Percentiles rank a stretch among this genome's conserved stretches.
Evolutionary conservation across 2,797 vertebrate species (phyloP).

Genomic region (Hapalemur alaotrensis): DNA sequence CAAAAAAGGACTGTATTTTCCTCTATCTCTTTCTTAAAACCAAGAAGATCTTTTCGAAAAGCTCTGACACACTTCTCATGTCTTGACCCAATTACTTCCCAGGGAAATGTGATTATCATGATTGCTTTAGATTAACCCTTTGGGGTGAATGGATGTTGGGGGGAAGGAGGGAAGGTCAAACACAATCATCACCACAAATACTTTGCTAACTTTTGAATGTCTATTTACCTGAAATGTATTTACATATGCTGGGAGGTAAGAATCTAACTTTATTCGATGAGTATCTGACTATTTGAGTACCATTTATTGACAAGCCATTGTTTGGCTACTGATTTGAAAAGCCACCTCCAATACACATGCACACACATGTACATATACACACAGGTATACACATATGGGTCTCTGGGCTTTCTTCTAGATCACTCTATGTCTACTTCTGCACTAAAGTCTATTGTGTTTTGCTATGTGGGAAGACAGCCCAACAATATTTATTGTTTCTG

Average conservation of each 20-base stretch:
- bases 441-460: neutral
- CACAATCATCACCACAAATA: neutral
- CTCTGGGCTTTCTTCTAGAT: neutral
- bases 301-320: neutral
- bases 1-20: neutral
- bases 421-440: neutral
- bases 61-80: neutral
- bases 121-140: neutral
- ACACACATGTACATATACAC: neutral
- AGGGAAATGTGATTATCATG: neutral
- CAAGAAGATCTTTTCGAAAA: neutral
- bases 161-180: neutral
- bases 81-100: neutral
- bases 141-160: neutral
- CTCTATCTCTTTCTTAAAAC: neutral
- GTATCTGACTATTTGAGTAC: neutral
- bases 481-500: neutral
- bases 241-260: neutral
- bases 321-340: neutral
- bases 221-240: neutral
- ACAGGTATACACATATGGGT: neutral
- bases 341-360: neutral
- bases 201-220: neutral
- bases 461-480: neutral
- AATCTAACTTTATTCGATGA: neutral